phyloP scores from a whole-genome alignment of 2,113 vertebrate genomes.

The Isurus oxyrinchus region DNA sequence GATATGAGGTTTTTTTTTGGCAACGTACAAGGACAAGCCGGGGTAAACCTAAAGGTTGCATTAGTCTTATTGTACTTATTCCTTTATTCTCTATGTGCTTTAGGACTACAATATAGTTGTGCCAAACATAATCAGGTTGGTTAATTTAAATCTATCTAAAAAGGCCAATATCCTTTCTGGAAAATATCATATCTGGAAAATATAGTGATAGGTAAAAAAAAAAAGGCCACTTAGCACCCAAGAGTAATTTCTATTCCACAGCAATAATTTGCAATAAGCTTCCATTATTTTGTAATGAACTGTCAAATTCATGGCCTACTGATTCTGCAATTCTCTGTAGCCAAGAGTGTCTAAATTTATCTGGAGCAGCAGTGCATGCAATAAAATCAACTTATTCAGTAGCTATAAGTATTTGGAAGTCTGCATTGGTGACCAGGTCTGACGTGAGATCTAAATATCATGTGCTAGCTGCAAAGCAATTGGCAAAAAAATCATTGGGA shows the following conservation, averaged over 20 bases:
- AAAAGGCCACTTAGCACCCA: background rate
- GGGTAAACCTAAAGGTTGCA: too few species aligned
- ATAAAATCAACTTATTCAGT: background rate
- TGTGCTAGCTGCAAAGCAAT: background rate
- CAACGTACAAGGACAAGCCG: too few species aligned
- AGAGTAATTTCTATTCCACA: background rate
- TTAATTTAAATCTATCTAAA: background rate
- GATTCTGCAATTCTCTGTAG: background rate
- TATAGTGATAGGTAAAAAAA: background rate
- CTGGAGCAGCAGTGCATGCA: background rate
- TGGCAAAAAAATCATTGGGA: background rate
- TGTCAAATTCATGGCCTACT: background rate
- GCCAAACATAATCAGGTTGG: background rate
- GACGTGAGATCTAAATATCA: background rate
- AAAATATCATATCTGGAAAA: background rate
- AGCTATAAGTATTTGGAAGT: background rate
- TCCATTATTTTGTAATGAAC: background rate
- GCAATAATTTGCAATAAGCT: background rate
- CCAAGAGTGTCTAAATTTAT: background rate
- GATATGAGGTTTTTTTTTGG: too few species aligned
- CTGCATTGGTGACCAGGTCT: background rate
- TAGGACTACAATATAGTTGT: too few species aligned
- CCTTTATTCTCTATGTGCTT: background rate
- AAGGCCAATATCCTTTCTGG: background rate
- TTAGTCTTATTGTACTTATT: background rate